Percentiles rank a stretch among this genome's conserved stretches.
Conservation (phyloP, 1,140 invertebrate genomes). For the Acromyrmex heyeri region DNA sequence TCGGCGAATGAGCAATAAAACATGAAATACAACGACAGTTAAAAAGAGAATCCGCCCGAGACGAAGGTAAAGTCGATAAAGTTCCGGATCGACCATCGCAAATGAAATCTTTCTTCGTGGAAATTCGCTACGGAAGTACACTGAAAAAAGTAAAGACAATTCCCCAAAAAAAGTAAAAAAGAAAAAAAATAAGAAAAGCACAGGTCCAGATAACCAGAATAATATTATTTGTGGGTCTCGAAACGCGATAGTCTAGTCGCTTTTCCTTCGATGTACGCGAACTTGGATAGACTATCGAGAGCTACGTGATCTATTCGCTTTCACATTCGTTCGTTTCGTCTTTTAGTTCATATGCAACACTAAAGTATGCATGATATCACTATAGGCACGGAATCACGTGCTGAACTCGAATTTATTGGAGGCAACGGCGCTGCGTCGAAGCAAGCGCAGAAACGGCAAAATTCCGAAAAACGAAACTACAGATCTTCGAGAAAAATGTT, state of each 20-base stretch:
- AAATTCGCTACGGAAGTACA: conserved; percentile 11
- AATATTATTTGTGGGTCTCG: conserved; percentile 41
- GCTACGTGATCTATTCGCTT: conserved; percentile 36
- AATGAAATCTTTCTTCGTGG: conserved; percentile 44
- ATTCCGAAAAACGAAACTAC: neutral
- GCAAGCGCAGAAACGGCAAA: neutral
- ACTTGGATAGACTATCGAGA: conserved; percentile 18
- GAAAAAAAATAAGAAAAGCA: neutral
- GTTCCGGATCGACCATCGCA: neutral
- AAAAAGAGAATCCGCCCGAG: conserved; percentile 3
- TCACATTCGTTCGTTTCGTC: neutral
- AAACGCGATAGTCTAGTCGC: neutral
- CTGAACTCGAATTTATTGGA: conserved; percentile 21
- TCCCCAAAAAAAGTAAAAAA: neutral
- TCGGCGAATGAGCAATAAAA: conserved; percentile 44
- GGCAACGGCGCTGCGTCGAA: neutral
- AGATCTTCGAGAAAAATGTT: conserved; percentile 17
- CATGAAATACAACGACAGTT: conserved; percentile 26
- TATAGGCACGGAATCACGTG: conserved; percentile 12
- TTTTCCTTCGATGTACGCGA: conserved; percentile 4
- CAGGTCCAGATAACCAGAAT: neutral
- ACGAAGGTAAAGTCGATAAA: conserved; percentile 5
- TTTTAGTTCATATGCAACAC: neutral
- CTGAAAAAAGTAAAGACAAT: neutral
- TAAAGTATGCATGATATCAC: conserved; percentile 33